Evolutionary conservation across 2,888 invertebrate genomes (phyloP), one percentile per base, ranked within the genome.

Genomic region (Caprella mutica): DNA sequence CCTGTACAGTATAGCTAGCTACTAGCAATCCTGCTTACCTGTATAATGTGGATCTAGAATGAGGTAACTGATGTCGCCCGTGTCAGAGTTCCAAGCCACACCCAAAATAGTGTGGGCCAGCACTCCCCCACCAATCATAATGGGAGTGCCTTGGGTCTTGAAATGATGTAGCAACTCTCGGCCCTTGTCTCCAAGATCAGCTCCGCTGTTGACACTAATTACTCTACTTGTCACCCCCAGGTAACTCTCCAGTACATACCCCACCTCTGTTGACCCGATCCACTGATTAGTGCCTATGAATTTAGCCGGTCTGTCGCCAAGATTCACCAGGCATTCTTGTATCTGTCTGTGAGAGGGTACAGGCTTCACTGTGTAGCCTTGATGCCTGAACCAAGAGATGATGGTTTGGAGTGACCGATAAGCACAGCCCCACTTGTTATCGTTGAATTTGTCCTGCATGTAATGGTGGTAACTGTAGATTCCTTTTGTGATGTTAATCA

Each of bases 381-480:
- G 91, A 70, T 72, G 79, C 79, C 80, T 80, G 71, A 89, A 93
- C 98, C 98, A 99, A 0, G 96, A 96, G 66, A 88, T 82, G 65
- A 98, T 79, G 0, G 97, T 96, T 76, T 98, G 98, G 69, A 98
- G 77, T 0, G 96, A 96, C 61, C 98, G 80, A 71, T 98, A 98
- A 0, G 98, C 98, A 76, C 98, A 98, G 4, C 98, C 98, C 98
- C 98, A 98, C n/a, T 93, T 93, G 72, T 86, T 85, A 70, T 98
- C 98, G 72, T 96, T 86, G 71, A 91, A 82, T 66, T 81, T 80
- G 70, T 96, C 86, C 73, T 96, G 94, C 83, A 91, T 85, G 72
- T 99, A 99, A 73, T 99, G 98, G 71, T 92, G 86, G 74, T 98
- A 99, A 19, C 83, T 77, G 71, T 98, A 98, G 65, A 81, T 78